These are phyloP conservation scores for Polydrusus tereticollis DNA, from an alignment of 2,888 invertebrate genomes.

Conservation along the genomic window DNA sequence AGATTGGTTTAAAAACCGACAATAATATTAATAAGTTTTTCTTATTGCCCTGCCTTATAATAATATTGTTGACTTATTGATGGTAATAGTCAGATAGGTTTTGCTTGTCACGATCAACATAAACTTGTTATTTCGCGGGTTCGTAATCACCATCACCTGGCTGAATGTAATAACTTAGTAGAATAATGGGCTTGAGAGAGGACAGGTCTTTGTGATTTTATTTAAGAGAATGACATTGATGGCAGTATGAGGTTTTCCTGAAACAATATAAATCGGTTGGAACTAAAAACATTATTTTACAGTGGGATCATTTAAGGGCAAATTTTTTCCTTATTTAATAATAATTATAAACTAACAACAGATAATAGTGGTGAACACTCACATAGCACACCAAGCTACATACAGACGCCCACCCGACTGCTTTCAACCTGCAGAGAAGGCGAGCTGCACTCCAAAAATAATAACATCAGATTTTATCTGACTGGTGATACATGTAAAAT, in stretches of 20 bases:
- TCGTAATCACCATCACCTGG: constrained; percentile 32
- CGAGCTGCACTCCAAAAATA: too few species aligned
- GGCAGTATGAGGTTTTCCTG: constrained; percentile 1
- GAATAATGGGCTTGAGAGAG: constrained; percentile 22
- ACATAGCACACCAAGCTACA: too few species aligned
- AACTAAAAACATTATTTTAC: too few species aligned
- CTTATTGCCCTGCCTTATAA: constrained; percentile 25
- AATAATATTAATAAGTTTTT: constrained; percentile 29
- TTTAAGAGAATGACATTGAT: background rate
- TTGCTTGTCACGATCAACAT: constrained; percentile 33
- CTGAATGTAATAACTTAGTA: constrained; percentile 30
- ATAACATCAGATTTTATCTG: too few species aligned
- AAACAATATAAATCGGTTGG: background rate
- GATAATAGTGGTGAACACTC: too few species aligned
- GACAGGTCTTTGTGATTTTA: constrained; percentile 11
- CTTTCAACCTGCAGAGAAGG: too few species aligned
- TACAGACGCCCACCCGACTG: too few species aligned
- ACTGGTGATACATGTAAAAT: too few species aligned
- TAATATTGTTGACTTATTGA: constrained; percentile 34
- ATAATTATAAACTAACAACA: too few species aligned
- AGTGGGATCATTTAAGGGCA: too few species aligned
- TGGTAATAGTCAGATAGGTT: constrained; percentile 29
- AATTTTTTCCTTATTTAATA: too few species aligned
- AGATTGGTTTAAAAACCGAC: constrained; percentile 20
- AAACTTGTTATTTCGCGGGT: constrained; percentile 24